Conservation (phyloP, 92 coral and sea anemone genomes). For the Pocillopora grandis region DNA sequence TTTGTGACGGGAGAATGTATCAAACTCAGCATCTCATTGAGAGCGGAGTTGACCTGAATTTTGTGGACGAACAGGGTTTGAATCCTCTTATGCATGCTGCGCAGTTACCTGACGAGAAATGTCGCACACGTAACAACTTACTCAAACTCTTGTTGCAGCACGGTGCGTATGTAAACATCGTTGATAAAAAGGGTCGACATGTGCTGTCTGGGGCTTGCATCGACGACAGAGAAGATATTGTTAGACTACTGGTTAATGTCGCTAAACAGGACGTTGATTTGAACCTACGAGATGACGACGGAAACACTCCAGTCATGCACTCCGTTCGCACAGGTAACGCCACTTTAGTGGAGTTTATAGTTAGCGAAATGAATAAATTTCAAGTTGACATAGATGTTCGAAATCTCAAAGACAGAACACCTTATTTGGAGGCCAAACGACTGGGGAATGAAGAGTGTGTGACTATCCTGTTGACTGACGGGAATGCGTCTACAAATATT, state of each 20-base stretch:
- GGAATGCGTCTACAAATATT: slow-evolving; percentile 77
- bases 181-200: slow-evolving; percentile 79
- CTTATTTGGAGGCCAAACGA: slow-evolving; percentile 88
- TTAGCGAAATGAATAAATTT: slow-evolving; percentile 75
- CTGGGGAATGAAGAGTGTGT: slow-evolving; percentile 79
- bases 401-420: slow-evolving; percentile 87
- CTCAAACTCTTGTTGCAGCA: slow-evolving; percentile 78
- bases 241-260: slow-evolving; percentile 66
- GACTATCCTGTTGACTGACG: slow-evolving; percentile 61
- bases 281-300: slow-evolving; percentile 72
- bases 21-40: slow-evolving; percentile 83
- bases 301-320: slow-evolving; percentile 87
- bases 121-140: slow-evolving; percentile 75
- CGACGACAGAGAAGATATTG: slow-evolving; percentile 71
- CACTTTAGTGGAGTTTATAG: slow-evolving; percentile 67
- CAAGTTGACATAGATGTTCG: slow-evolving; percentile 81
- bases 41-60: slow-evolving; percentile 60
- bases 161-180: slow-evolving; percentile 85
- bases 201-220: slow-evolving; percentile 79
- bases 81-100: slow-evolving; percentile 88
- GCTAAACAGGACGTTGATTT: slow-evolving; percentile 80
- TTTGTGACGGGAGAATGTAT: slow-evolving; percentile 74
- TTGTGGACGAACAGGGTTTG: slow-evolving; percentile 77
- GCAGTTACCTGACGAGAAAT: slow-evolving; percentile 71
- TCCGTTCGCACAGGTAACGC: slow-evolving; percentile 79